phyloP scores from a whole-genome alignment of 2,888 invertebrate genomes.

The Archips crataeganus region DNA sequence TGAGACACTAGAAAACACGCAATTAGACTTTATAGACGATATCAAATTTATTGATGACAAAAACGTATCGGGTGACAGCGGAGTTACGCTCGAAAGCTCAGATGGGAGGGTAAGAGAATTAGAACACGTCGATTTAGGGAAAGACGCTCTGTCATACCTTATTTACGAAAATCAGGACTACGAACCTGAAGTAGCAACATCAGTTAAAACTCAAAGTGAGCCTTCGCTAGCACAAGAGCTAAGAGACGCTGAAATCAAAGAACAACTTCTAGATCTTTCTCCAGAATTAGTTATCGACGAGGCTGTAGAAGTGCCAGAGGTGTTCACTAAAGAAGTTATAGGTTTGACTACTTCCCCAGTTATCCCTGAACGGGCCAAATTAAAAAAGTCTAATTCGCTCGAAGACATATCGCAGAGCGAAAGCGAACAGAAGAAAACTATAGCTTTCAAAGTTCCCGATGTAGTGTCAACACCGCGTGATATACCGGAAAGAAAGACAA shows the following conservation, averaged over 20 bases:
- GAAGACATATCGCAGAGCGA: slow-evolving; percentile 71
- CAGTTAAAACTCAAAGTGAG: slow-evolving; percentile 48
- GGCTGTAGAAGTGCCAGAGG: slow-evolving; percentile 63
- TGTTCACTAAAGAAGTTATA: slow-evolving; percentile 65
- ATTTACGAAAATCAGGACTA: slow-evolving; percentile 70
- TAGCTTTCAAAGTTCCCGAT: slow-evolving; percentile 77
- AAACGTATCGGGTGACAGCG: slow-evolving; percentile 49
- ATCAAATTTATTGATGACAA: slow-evolving; percentile 60
- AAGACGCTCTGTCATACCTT: slow-evolving; percentile 76
- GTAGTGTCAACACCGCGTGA: slow-evolving; percentile 70
- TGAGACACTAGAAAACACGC: slow-evolving; percentile 60
- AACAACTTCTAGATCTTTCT: slow-evolving; percentile 70
- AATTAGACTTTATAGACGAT: slow-evolving; percentile 68
- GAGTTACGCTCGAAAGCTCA: slow-evolving; percentile 48
- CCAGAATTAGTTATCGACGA: slow-evolving; percentile 78
- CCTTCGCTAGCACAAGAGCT: slow-evolving; percentile 72
- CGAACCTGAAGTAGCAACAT: slow-evolving; percentile 50
- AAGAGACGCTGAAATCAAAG: slow-evolving; percentile 73
- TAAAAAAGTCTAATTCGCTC: slow-evolving; percentile 74
- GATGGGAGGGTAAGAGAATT: slow-evolving; percentile 50
- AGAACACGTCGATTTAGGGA: slow-evolving; percentile 71
- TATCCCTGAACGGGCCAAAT: slow-evolving; percentile 73
- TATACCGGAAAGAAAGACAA: slow-evolving; percentile 71
- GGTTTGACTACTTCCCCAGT: slow-evolving; percentile 66
- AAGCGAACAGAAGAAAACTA: slow-evolving; percentile 68